phyloP scores from a whole-genome alignment of 2,797 vertebrate genomes.

The Melanotaenia nigrans region DNA sequence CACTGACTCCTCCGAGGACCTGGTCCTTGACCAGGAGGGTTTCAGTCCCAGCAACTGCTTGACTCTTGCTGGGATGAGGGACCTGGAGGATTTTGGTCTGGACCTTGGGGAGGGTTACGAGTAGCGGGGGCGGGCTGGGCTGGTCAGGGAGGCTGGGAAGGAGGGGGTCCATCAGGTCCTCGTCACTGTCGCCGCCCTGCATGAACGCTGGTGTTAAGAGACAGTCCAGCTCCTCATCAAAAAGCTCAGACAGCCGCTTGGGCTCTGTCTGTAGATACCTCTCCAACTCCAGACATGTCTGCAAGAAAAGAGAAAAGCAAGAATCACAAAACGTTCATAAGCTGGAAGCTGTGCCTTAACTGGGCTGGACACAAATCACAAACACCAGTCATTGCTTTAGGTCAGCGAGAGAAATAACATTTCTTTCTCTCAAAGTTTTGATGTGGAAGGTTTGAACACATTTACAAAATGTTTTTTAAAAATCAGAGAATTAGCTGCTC shows the following conservation, averaged over 20 bases:
- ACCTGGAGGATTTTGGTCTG: slow-evolving; percentile 82
- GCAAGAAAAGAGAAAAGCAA: slow-evolving; percentile 50
- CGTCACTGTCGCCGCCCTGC: slow-evolving; percentile 84
- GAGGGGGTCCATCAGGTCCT: slow-evolving; percentile 87
- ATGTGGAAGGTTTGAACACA: neutral
- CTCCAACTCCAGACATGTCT: slow-evolving; percentile 96
- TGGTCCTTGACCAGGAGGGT: slow-evolving; percentile 79
- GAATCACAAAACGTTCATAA: slow-evolving; percentile 27
- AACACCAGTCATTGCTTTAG: neutral
- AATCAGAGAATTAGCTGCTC: neutral
- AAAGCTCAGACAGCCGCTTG: slow-evolving; percentile 90
- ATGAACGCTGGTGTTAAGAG: slow-evolving; percentile 88
- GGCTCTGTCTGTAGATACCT: slow-evolving; percentile 95
- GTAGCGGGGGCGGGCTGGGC: slow-evolving; percentile 82
- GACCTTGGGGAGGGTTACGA: slow-evolving; percentile 88
- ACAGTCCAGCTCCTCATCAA: slow-evolving; percentile 91
- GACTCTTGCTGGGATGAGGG: slow-evolving; percentile 58
- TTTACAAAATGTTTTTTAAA: neutral
- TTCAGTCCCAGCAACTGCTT: slow-evolving; percentile 43
- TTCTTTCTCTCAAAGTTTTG: neutral
- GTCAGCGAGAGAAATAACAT: neutral
- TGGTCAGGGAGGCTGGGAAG: slow-evolving; percentile 84
- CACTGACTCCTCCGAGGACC: slow-evolving; percentile 77
- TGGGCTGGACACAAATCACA: neutral
- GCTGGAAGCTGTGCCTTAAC: neutral